Evolutionary conservation across 2,113 vertebrate genomes (phyloP), one percentile per base, ranked within the genome.

Genomic region (Fulica atra): DNA sequence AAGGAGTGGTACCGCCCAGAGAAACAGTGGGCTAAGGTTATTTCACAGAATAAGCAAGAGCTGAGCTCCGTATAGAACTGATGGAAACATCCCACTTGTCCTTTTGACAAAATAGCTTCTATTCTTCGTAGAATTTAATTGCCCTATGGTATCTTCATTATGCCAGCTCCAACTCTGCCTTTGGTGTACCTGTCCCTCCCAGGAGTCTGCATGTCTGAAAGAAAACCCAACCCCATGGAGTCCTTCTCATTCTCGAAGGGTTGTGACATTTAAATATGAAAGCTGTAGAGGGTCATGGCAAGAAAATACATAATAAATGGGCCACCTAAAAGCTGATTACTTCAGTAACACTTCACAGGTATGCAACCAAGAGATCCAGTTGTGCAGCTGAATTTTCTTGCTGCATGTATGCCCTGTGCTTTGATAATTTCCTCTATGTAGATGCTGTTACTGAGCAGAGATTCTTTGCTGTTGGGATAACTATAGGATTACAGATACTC

Each of bases 401-500:
- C 17, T 59, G 11, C 24, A 10, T 60, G 31, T 46, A 10, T 73
- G 16, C 14, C 82, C 10, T 10, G 31, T 23, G 53, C 70, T 95
- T 92, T 48, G 69, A 51, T 40, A 77, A 51, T 86, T 81, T 95
- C 40, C 25, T 65, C 17, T 15, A 8, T 50, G 48, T 29, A 85
- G 46, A 38, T 63, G 18, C 33, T 48, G 63, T 54, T 69, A 77
- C 21, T 72, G 53, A 87, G 40, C 38, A 89, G 36, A 71, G 51
- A 25, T 82, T 89, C 33, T 80, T 48, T 78, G 42, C 87, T 91
- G 66, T 74, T 54, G 72, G 74, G 63, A 48, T 85, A 89, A 85
- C 76, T 70, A 33, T 21, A 42, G 93, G 56, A 94, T 96, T 95
- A 95, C 40, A 93, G 51, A 89, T 94, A 86, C 83, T 87, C 87